phyloP scores from a whole-genome alignment of 2,113 vertebrate species.

The Ibidorhyncha struthersii region DNA sequence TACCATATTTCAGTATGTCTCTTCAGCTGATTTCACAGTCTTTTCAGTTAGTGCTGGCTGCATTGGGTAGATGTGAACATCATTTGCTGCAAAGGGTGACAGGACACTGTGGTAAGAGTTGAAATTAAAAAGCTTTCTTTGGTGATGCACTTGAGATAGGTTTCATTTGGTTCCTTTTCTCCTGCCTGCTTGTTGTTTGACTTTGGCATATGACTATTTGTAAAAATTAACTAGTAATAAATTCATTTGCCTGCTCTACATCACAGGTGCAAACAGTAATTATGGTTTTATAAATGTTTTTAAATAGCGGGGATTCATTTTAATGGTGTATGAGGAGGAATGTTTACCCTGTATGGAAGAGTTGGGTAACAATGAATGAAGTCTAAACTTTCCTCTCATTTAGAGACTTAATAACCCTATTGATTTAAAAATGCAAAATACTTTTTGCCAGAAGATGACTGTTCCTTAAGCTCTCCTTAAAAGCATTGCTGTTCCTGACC shows the following conservation, averaged over 20 bases:
- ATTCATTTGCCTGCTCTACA: background rate
- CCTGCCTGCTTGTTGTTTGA: background rate
- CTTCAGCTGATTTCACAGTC: background rate
- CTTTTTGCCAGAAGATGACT: background rate
- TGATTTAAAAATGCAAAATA: background rate
- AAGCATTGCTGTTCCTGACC: background rate
- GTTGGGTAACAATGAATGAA: background rate
- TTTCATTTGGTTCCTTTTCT: background rate
- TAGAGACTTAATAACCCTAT: background rate
- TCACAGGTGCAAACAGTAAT: background rate
- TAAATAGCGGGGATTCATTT: background rate
- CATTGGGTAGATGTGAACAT: background rate
- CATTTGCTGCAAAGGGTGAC: background rate
- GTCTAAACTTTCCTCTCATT: background rate
- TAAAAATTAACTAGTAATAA: background rate
- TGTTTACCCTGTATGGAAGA: background rate
- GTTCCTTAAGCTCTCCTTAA: background rate
- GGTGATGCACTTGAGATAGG: background rate
- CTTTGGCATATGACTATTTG: background rate
- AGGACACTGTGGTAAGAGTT: background rate
- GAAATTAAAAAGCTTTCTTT: background rate
- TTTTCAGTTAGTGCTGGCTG: background rate
- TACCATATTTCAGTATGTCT: background rate
- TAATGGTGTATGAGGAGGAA: background rate
- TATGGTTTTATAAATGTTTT: background rate